Conservation (phyloP, 2,888 invertebrate genomes). For the Ophioninae sp. region DNA sequence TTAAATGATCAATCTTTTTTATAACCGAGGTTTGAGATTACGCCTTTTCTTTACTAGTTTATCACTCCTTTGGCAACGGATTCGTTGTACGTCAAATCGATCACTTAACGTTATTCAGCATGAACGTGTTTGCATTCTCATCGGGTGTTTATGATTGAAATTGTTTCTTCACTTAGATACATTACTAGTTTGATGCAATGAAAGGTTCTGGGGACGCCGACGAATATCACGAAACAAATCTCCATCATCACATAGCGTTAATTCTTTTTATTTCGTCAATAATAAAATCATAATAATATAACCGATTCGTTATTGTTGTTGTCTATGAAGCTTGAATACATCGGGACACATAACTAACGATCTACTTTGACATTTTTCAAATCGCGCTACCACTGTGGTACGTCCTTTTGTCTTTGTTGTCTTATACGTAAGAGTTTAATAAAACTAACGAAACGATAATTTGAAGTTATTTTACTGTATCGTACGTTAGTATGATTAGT, state of each 20-base stretch:
- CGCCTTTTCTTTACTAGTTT: conserved; percentile 34
- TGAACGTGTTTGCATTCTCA: conserved; percentile 67
- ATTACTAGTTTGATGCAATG: conserved; percentile 30
- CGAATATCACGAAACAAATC: conserved; percentile 4
- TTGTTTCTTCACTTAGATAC: conserved; percentile 10
- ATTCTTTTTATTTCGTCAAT: conserved; percentile 20
- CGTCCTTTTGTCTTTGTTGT: conserved; percentile 22
- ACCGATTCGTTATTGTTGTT: background rate
- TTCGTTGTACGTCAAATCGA: conserved; percentile 43
- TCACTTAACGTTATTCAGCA: conserved; percentile 61
- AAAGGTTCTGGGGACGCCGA: background rate
- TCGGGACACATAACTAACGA: background rate
- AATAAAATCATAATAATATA: conserved; percentile 32
- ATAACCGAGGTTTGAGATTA: conserved; percentile 12
- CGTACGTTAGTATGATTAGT: conserved; percentile 48
- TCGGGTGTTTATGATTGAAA: background rate
- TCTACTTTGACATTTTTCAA: background rate
- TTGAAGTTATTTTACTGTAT: conserved; percentile 16
- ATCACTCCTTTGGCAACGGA: conserved; percentile 29
- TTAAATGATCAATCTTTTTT: conserved; percentile 61
- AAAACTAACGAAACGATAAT: conserved; percentile 31
- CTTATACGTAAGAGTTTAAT: conserved; percentile 19
- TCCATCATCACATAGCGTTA: background rate
- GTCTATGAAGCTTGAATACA: background rate
- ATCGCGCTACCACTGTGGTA: conserved; percentile 11